Evolutionary conservation across 1,140 invertebrate species (phyloP).

Genomic region (Drosophila aff.): DNA sequence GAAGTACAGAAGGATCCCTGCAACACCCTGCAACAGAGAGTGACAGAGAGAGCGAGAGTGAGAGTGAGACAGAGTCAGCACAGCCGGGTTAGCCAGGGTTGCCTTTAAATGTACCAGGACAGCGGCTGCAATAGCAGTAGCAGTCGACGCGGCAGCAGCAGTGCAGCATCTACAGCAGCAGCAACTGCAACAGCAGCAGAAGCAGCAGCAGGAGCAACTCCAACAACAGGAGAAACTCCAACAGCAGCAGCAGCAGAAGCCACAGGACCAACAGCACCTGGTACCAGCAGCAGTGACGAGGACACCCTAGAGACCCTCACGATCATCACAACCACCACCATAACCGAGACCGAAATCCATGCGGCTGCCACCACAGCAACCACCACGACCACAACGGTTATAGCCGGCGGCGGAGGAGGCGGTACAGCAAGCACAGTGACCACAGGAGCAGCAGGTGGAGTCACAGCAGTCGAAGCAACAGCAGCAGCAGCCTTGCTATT

Average conservation of each 20-base stretch:
- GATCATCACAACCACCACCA: slow-evolving; percentile 69
- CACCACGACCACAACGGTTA: slow-evolving; percentile 53
- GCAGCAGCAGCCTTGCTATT: background rate
- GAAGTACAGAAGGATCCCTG: background rate
- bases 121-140: slow-evolving; percentile 84
- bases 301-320: slow-evolving; percentile 60
- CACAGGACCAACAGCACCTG: slow-evolving; percentile 29
- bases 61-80: background rate
- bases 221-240: slow-evolving; percentile 12
- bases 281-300: slow-evolving; percentile 45
- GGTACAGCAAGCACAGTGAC: slow-evolving; percentile 38
- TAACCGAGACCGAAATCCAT: slow-evolving; percentile 57
- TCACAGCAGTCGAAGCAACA: background rate
- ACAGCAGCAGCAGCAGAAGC: slow-evolving; percentile 31
- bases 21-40: background rate
- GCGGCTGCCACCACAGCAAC: slow-evolving; percentile 49
- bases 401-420: slow-evolving; percentile 32
- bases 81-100: slow-evolving; percentile 48
- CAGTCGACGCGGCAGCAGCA: slow-evolving; percentile 75
- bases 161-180: slow-evolving; percentile 60
- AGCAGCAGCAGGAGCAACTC: slow-evolving; percentile 16
- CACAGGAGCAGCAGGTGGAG: slow-evolving; percentile 1
- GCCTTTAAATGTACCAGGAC: slow-evolving; percentile 85
- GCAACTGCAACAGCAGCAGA: slow-evolving; percentile 38
- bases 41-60: too few relatives aligned